Conservation (phyloP, 2,888 invertebrate genomes). For the Thymelicus acteon region DNA sequence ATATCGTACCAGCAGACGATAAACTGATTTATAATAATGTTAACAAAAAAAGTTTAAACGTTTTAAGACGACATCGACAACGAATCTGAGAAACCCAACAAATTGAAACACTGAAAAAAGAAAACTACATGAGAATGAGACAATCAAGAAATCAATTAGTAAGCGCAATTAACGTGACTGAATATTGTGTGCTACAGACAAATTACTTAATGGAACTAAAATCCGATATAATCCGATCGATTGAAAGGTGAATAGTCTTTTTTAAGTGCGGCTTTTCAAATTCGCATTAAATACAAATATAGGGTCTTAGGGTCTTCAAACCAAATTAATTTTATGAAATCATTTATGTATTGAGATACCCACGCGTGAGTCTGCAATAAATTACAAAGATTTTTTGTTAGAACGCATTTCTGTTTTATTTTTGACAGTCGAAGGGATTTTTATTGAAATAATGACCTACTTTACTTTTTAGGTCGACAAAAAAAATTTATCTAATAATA, state of each 20-base stretch:
- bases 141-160: too few relatives aligned
- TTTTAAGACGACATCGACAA: background rate
- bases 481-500: too few relatives aligned
- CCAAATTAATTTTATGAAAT: conserved; percentile 10
- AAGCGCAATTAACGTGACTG: too few relatives aligned
- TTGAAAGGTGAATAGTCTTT: background rate
- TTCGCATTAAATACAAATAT: background rate
- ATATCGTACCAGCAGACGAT: background rate
- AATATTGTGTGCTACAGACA: too few relatives aligned
- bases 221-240: background rate
- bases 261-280: conserved; percentile 4
- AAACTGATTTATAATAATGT: background rate
- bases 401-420: background rate
- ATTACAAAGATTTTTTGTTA: background rate
- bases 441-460: too few relatives aligned
- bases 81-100: background rate
- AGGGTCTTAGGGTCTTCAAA: conserved; percentile 7
- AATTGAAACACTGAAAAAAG: too few relatives aligned
- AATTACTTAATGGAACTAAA: too few relatives aligned
- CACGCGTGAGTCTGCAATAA: conserved; percentile 12
- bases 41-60: too few relatives aligned
- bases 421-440: background rate
- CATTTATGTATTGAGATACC: conserved; percentile 13
- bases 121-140: too few relatives aligned
- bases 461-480: too few relatives aligned